phyloP scores from a whole-genome alignment of 2,113 vertebrate species.

The Coracopsis vasa region DNA sequence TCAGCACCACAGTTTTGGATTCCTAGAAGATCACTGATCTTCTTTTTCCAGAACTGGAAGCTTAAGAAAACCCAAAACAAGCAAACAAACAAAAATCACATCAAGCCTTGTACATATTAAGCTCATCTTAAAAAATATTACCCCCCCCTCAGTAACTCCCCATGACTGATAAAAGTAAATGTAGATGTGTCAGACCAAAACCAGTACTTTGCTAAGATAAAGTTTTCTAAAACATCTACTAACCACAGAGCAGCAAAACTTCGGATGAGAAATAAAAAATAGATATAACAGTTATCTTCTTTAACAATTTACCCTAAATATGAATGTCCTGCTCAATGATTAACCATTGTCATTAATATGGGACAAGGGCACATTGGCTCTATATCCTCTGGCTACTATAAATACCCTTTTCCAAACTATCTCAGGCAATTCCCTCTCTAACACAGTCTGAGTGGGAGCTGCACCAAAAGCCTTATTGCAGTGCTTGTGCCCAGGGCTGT shows the following conservation, averaged over 20 bases:
- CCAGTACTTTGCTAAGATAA: background rate
- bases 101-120: background rate
- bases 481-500: background rate
- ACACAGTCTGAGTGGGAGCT: background rate
- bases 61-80: background rate
- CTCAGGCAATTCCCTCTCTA: background rate
- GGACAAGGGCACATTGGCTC: background rate
- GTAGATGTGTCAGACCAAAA: background rate
- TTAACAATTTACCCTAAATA: background rate
- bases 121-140: background rate
- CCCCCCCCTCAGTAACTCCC: background rate
- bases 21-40: conserved; percentile 18
- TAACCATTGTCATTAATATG: background rate
- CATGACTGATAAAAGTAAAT: background rate
- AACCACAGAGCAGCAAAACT: background rate
- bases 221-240: background rate
- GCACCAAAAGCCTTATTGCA: background rate
- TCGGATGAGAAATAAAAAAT: background rate
- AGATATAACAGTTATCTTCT: background rate
- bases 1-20: conserved; percentile 23
- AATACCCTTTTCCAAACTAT: background rate
- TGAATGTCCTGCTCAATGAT: background rate
- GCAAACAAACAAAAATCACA: background rate
- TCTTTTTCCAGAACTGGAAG: conserved; percentile 5
- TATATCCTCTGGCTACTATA: background rate